A percentile compares a stretch with the other conserved stretches of the same genome.
phyloP scores from a whole-genome alignment of 2,888 invertebrate species.

The Mesopsocus fuscifrons region DNA sequence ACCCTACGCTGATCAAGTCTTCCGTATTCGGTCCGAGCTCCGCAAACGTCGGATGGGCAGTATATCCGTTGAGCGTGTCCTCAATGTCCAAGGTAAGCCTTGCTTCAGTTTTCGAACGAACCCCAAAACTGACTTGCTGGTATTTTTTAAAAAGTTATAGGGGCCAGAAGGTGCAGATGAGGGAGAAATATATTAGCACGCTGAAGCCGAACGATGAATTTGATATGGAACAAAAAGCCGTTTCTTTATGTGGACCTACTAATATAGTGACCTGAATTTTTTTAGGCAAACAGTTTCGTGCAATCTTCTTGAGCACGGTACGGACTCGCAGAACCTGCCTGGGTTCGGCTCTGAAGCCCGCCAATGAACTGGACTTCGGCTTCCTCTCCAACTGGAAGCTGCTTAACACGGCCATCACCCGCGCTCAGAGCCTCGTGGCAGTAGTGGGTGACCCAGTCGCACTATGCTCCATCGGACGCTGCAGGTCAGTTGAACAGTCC shows the following conservation, averaged over 20 bases:
- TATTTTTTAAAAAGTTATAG: too few relatives aligned
- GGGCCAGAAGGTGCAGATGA: too few relatives aligned
- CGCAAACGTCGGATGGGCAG: constrained; percentile 50
- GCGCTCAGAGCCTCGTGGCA: constrained; percentile 64
- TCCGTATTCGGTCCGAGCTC: constrained; percentile 53
- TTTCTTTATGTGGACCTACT: too few relatives aligned
- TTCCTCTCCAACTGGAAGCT: constrained; percentile 66
- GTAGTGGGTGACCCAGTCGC: constrained; percentile 74
- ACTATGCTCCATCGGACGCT: constrained; percentile 58
- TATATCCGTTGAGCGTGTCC: constrained; percentile 61
- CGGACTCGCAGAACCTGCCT: constrained; percentile 53
- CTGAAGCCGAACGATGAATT: too few relatives aligned
- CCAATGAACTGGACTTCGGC: constrained; percentile 46
- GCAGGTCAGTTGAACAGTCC: constrained; percentile 28
- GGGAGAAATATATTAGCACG: too few relatives aligned
- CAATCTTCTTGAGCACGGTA: constrained; percentile 61
- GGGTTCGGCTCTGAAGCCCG: constrained; percentile 23
- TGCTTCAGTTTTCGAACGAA: too few relatives aligned
- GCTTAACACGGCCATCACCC: constrained; percentile 62
- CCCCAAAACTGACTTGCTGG: too few relatives aligned
- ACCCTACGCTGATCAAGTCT: constrained; percentile 63
- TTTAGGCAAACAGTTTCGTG: constrained; percentile 60
- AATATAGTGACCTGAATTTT: too few relatives aligned
- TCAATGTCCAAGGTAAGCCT: constrained; percentile 59
- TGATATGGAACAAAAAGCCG: too few relatives aligned